Conservation (phyloP, 1,140 invertebrate genomes). For the Asbolus verrucosus region DNA sequence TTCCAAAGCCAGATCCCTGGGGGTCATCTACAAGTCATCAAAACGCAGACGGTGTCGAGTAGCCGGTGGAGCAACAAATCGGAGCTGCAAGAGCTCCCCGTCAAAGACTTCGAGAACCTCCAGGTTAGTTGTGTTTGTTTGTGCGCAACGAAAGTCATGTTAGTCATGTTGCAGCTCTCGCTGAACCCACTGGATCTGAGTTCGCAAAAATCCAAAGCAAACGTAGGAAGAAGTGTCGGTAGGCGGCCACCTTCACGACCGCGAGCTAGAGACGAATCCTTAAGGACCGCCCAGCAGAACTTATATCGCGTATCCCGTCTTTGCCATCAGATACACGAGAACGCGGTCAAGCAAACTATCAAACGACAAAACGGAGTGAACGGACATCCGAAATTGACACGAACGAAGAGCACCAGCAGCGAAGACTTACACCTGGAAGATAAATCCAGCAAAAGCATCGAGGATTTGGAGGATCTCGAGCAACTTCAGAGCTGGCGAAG, state of each 20-base stretch:
- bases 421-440: constrained; percentile 65
- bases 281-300: constrained; percentile 56
- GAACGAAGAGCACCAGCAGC: constrained; percentile 66
- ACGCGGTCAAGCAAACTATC: constrained; percentile 60
- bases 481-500: constrained; percentile 68
- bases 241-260: constrained; percentile 67
- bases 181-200: constrained; percentile 68
- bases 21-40: constrained; percentile 68
- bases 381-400: constrained; percentile 56
- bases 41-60: constrained; percentile 67
- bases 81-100: constrained; percentile 5
- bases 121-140: constrained; percentile 55
- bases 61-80: constrained; percentile 66
- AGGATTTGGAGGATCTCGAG: constrained; percentile 62
- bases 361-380: constrained; percentile 51
- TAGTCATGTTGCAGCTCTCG: constrained; percentile 64
- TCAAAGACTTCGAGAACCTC: constrained; percentile 60
- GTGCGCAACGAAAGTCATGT: constrained; percentile 24
- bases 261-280: constrained; percentile 53
- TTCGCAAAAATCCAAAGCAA: constrained; percentile 67
- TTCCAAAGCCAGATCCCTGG: constrained; percentile 67
- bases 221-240: constrained; percentile 66
- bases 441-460: constrained; percentile 56
- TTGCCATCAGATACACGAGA: constrained; percentile 64
- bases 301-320: constrained; percentile 64